Evolutionary conservation across 2,888 invertebrate species (phyloP), one percentile per base, ranked within the genome.

Genomic region (Amphiduros pacificus): DNA sequence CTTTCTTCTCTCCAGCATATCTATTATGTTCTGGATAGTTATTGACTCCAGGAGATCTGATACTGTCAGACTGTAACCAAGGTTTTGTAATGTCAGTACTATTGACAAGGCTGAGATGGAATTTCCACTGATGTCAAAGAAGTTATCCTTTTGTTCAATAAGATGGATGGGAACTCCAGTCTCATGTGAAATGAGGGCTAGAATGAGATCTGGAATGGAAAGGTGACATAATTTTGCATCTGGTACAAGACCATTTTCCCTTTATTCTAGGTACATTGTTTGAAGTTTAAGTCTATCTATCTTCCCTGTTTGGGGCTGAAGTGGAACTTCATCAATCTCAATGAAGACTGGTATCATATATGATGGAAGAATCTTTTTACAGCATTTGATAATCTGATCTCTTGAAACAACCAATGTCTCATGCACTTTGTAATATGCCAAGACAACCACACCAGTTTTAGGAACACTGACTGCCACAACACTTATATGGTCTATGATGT

Each of bases 331-430:
- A 6, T 44, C 44, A 20, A 44, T 20, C 9, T 22, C 4, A 4
- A 44, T 22, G 20, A 44, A 22, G n/a, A 44, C 22, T 4, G 59
- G 59, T 20, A 32, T 5, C 51, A 59, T 59, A 26, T 59, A 59
- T 3, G 51, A 22, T 3, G 59, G 59, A 14, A 59, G 50, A 6
- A 14, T 3, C 20, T 36, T 22, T 26, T n/a, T 11, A 17, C 14
- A 11, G 17, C 26, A 20, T 3, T 26, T n/a, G 17, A 52, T 14
- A 27, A 32, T 11, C 3, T 11, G 24, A 6, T 22, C 17, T 22
- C 26, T 14, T 3, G n/a, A 22, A 5, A 40, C 26, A 29, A 20
- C 26, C 2, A 2, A 9, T 4, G 20, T 28, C 14, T n/a, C 17
- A 14, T 49, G n/a, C 2, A 48, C 48, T 14, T n/a, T 57, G 24